phyloP scores from a whole-genome alignment of 2,888 invertebrate species.

The Nebria brevicollis region DNA sequence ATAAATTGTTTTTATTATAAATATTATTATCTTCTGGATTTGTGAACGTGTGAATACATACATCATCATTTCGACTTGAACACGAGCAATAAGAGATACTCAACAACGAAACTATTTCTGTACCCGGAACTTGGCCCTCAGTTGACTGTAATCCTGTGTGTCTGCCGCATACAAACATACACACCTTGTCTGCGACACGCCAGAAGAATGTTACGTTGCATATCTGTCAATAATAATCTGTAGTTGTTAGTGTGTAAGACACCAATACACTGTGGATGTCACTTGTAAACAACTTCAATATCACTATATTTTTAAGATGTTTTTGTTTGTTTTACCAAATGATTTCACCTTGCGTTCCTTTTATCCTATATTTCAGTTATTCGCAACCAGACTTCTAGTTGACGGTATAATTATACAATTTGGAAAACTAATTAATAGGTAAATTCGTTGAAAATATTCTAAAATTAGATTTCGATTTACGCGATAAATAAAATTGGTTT shows the following conservation, averaged over 20 bases:
- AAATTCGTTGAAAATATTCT: no score
- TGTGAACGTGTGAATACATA: background rate
- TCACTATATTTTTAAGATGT: no score
- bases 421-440: background rate
- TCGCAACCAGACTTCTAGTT: background rate
- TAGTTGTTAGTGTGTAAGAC: no score
- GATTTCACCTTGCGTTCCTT: background rate
- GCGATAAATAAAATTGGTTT: no score
- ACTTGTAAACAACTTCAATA: no score
- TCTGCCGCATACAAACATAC: constrained; percentile 16
- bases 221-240: constrained; percentile 23
- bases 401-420: background rate
- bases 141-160: constrained; percentile 8
- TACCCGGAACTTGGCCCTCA: constrained; percentile 32
- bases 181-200: constrained; percentile 28
- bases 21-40: background rate
- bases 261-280: no score
- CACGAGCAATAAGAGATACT: background rate
- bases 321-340: no score
- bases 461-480: no score
- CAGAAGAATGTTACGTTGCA: constrained; percentile 27
- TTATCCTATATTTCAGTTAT: background rate
- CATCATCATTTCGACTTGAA: background rate
- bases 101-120: constrained; percentile 23
- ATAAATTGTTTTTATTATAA: background rate